phyloP scores from a whole-genome alignment of 1,140 invertebrate genomes.

The Campoletis sonorensis region DNA sequence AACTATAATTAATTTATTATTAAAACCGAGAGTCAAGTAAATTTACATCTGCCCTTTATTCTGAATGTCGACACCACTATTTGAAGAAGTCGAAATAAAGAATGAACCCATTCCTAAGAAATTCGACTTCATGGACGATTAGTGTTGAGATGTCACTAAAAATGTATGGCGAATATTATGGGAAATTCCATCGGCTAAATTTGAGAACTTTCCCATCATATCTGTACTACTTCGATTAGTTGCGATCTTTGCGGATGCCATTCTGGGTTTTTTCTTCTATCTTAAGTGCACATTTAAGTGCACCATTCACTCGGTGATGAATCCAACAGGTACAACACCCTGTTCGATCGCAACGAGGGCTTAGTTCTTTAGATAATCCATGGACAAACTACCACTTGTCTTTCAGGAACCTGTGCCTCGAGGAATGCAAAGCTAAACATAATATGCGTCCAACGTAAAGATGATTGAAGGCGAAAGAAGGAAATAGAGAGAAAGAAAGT shows the following conservation, averaged over 20 bases:
- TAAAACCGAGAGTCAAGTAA: too few relatives aligned
- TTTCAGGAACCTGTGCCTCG: constrained; percentile 3
- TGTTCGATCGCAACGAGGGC: background rate
- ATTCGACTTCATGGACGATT: too few relatives aligned
- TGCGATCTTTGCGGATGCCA: background rate
- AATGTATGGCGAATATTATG: too few relatives aligned
- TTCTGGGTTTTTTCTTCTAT: background rate
- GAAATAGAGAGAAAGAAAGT: constrained; percentile 8
- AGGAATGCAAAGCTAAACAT: constrained; percentile 64
- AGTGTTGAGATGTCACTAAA: too few relatives aligned
- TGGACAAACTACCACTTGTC: constrained; percentile 33
- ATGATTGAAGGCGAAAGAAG: constrained; percentile 6
- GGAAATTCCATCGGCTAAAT: background rate
- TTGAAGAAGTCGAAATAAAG: too few relatives aligned
- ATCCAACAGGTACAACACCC: background rate
- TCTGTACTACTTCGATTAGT: background rate
- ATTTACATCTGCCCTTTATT: too few relatives aligned
- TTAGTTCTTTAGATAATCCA: constrained; percentile 23
- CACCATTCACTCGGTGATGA: background rate
- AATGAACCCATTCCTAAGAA: too few relatives aligned
- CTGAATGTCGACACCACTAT: too few relatives aligned
- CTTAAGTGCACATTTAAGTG: background rate
- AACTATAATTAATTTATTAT: too few relatives aligned
- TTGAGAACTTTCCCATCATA: background rate
- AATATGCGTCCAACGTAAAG: constrained; percentile 57